phyloP scores from a whole-genome alignment of 2,797 vertebrate genomes.

The Sebastes jordani region DNA sequence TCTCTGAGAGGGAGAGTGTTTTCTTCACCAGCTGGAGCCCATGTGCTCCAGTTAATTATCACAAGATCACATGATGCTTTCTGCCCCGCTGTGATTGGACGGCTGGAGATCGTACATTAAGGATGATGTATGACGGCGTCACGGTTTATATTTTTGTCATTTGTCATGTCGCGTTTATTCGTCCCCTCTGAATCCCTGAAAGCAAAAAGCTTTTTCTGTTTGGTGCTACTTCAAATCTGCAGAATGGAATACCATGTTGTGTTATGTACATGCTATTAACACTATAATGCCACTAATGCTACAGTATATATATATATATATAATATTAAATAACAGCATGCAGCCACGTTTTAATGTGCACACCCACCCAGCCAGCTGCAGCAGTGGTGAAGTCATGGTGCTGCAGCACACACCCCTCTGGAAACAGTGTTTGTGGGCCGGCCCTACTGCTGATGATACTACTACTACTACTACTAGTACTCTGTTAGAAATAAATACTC shows the following conservation, averaged over 20 bases:
- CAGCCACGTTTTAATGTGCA: too few species aligned
- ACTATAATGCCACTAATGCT: not conserved
- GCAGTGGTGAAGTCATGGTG: not conserved
- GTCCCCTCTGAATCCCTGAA: too few species aligned
- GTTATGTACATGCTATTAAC: too few species aligned
- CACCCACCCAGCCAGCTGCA: not conserved
- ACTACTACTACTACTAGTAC: not conserved
- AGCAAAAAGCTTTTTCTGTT: too few species aligned
- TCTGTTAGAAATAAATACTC: not conserved
- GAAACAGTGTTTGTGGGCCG: too few species aligned
- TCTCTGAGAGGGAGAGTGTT: not conserved
- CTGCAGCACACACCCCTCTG: not conserved
- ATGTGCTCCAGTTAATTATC: constrained; percentile 13
- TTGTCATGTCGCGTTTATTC: not conserved
- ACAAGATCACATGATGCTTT: not conserved
- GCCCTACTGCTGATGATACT: not conserved
- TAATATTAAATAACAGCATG: too few species aligned
- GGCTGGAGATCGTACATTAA: not conserved
- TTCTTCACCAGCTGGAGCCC: constrained; percentile 22
- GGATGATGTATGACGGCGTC: not conserved
- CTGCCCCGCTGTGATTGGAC: constrained; percentile 9
- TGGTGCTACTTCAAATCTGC: not conserved
- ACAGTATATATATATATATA: not conserved
- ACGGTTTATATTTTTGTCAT: not conserved
- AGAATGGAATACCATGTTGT: not conserved